A percentile compares a stretch with the other conserved stretches of the same genome.
These are phyloP conservation scores for Echeneis naucrates DNA, from an alignment of 2,797 vertebrate genomes.

Conservation along the genomic window DNA sequence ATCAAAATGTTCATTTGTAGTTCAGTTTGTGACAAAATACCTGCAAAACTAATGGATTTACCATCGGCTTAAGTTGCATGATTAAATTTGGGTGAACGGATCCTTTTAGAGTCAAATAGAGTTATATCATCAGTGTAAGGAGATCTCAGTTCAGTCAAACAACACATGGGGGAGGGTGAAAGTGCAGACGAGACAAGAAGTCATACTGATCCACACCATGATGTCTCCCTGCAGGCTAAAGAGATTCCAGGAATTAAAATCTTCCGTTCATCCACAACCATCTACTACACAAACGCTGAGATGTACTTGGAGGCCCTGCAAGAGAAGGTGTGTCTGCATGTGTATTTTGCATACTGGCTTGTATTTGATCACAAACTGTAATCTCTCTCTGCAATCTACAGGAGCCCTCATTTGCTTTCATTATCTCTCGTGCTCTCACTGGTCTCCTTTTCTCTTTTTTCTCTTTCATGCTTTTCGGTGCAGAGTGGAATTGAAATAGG, in stretches of 20 bases:
- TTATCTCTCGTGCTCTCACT: slow-evolving; percentile 40
- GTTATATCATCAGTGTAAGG: background rate
- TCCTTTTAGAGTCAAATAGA: slow-evolving; percentile 1
- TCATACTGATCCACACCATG: slow-evolving; percentile 10
- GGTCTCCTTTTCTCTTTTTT: slow-evolving; percentile 38
- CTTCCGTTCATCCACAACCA: slow-evolving; percentile 90
- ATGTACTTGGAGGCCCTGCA: slow-evolving; percentile 89
- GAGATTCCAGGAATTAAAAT: slow-evolving; percentile 90
- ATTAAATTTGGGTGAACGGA: background rate
- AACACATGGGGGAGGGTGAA: slow-evolving; percentile 9
- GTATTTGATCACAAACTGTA: slow-evolving; percentile 17
- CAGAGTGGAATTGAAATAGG: slow-evolving; percentile 89
- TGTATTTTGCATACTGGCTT: background rate
- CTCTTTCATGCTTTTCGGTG: slow-evolving; percentile 28
- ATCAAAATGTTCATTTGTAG: background rate
- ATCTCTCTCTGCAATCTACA: slow-evolving; percentile 28
- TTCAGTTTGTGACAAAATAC: background rate
- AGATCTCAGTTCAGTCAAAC: slow-evolving; percentile 22
- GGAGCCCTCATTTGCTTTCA: slow-evolving; percentile 40
- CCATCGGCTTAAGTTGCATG: too few species aligned
- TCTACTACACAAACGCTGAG: slow-evolving; percentile 94
- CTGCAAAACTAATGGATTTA: too few species aligned
- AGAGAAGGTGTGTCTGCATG: slow-evolving; percentile 83
- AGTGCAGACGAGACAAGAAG: slow-evolving; percentile 25
- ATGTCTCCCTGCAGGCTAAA: slow-evolving; percentile 77